Evolutionary conservation across 2,113 vertebrate species (phyloP), one percentile per base, ranked within the genome.

Genomic region (Odocoileus hemionus): DNA sequence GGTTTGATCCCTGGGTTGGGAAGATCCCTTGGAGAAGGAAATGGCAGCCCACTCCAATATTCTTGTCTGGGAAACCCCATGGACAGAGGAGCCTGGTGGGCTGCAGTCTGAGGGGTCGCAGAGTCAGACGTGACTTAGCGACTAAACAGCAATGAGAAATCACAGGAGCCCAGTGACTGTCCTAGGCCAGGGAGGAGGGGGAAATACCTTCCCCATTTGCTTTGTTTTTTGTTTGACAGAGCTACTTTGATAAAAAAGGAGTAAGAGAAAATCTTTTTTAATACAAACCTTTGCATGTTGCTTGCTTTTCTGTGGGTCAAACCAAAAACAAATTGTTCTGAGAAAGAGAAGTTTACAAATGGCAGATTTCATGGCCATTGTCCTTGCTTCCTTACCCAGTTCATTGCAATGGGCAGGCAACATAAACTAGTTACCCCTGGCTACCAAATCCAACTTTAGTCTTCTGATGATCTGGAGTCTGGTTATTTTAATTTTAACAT

Each of bases 301-400:
- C 3, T 74, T 88, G 76, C 58, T 54, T 15, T 82, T 39, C 33
- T 82, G 50, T 45, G 57, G 52, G 2, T 6, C 82, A 21, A 95
- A 60, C 36, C 45, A 87, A 88, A 93, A 70, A 60, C 43, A 88
- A 88, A 54, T 54, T 88, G 9, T 90, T 84, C 7, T 30, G 26
- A 92, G 67, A 10, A 10, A 88, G 64, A 11, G 60, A 25, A 47
- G 21, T 57, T 84, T 87, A 52, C 91, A 83, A 91, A 82, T 21
- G 30, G 47, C n/a, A 95, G 36, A 88, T 76, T 83, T 82, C 21
- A 25, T 82, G 47, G 17, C 4, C 39, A 45, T 30, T 43, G 39
- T 79, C 21, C 85, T 86, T 61, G 39, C 16, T 89, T 97, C 70
- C 57, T 93, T 92, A 6, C 21, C n/a, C n/a, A 90, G 89, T 86